phyloP scores from a whole-genome alignment of 2,797 vertebrate species.

The Morelia viridis region DNA sequence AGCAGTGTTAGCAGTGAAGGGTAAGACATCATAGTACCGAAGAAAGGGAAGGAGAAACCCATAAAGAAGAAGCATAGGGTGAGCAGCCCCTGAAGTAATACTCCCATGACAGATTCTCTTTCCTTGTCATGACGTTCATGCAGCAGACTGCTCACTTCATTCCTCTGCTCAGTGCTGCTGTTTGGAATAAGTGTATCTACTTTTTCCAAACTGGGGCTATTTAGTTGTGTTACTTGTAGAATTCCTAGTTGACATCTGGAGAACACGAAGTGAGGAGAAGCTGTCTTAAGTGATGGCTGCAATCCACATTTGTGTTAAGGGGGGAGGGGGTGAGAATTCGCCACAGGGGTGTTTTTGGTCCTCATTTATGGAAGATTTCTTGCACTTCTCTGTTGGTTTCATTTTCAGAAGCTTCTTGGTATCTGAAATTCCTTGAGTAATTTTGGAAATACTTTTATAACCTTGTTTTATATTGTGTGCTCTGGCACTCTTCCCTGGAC shows the following conservation, averaged over 20 bases:
- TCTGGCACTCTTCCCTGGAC: slow-evolving; percentile 21
- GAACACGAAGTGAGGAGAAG: background rate
- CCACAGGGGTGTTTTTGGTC: slow-evolving; percentile 19
- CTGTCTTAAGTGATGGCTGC: background rate
- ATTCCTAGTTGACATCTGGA: background rate
- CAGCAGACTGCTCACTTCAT: background rate
- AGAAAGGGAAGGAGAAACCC: background rate
- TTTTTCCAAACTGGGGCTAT: background rate
- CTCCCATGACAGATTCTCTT: background rate
- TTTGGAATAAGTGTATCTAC: background rate
- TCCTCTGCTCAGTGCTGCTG: background rate
- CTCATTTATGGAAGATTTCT: background rate
- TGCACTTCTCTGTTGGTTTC: slow-evolving; percentile 13
- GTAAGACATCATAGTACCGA: background rate
- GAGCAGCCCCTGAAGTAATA: background rate
- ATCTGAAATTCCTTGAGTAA: slow-evolving; percentile 11
- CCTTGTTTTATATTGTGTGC: slow-evolving; percentile 33
- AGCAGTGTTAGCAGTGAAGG: background rate
- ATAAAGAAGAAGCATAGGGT: background rate
- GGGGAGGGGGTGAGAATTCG: slow-evolving; percentile 5
- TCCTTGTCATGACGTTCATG: background rate
- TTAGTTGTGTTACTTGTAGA: background rate
- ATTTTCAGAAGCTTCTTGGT: slow-evolving; percentile 20
- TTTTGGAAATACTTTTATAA: slow-evolving; percentile 43
- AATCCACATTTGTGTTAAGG: background rate